phyloP scores from a whole-genome alignment of 2,797 vertebrate species.

The Acrocephalus scirpaceus region DNA sequence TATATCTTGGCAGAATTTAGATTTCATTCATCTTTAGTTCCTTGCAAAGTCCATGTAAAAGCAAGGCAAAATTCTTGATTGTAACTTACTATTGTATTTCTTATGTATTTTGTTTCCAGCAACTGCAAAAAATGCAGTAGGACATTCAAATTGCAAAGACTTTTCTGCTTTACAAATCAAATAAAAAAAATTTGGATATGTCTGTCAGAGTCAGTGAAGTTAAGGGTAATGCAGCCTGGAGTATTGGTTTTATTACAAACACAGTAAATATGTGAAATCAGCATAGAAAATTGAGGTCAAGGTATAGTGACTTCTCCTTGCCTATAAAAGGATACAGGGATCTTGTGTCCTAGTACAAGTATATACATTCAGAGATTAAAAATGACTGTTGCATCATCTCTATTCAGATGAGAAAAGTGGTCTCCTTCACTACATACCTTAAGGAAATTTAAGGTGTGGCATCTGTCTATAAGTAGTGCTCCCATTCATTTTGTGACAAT shows the following conservation, averaged over 20 bases:
- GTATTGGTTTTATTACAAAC: neutral
- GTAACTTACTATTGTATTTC: neutral
- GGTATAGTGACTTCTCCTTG: neutral
- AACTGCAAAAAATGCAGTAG: neutral
- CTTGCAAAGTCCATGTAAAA: neutral
- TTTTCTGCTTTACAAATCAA: neutral
- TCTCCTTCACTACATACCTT: neutral
- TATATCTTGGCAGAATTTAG: neutral
- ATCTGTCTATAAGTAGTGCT: neutral
- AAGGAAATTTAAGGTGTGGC: slow-evolving; percentile 37
- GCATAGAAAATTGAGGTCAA: neutral
- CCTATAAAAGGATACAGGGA: neutral
- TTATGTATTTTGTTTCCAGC: neutral
- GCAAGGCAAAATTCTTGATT: neutral
- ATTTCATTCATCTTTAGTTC: neutral
- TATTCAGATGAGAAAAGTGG: neutral
- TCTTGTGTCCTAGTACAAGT: neutral
- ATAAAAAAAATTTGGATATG: neutral
- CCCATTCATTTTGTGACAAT: slow-evolving; percentile 22
- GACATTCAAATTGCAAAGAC: neutral
- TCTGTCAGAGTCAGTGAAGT: neutral
- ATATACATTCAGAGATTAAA: neutral
- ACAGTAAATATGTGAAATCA: neutral
- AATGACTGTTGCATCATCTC: neutral
- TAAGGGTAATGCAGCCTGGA: neutral